Evolutionary conservation across 2,797 vertebrate species (phyloP).

Genomic region (Simalia tracyae): DNA sequence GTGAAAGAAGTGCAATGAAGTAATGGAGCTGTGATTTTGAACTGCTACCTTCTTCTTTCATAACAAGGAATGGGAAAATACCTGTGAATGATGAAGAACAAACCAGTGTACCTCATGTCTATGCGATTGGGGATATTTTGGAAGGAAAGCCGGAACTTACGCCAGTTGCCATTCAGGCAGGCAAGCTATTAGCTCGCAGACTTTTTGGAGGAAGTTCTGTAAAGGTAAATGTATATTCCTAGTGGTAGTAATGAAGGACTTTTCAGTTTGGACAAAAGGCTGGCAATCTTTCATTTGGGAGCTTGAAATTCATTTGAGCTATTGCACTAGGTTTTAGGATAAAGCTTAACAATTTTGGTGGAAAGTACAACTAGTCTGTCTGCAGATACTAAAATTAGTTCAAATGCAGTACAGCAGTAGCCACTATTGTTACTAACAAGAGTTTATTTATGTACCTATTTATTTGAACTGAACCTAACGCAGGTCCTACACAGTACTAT

Average conservation of each 20-base stretch:
- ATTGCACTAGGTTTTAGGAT: background rate
- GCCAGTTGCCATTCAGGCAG: slow-evolving; percentile 93
- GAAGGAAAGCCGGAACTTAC: slow-evolving; percentile 93
- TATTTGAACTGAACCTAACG: background rate
- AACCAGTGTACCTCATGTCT: slow-evolving; percentile 89
- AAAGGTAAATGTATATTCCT: slow-evolving; percentile 77
- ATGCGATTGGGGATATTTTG: slow-evolving; percentile 91
- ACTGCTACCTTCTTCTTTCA: slow-evolving; percentile 2
- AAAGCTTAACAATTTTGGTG: background rate
- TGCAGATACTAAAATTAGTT: background rate
- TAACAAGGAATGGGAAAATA: slow-evolving; percentile 87
- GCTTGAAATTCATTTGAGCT: background rate
- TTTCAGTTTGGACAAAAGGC: background rate
- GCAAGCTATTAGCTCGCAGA: slow-evolving; percentile 87
- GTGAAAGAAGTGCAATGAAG: background rate
- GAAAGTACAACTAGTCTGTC: background rate
- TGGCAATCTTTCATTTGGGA: background rate
- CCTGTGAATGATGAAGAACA: slow-evolving; percentile 91
- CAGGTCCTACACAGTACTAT: background rate
- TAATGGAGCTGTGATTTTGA: background rate
- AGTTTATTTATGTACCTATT: background rate
- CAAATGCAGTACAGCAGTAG: background rate
- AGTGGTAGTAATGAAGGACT: background rate
- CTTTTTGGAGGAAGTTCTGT: slow-evolving; percentile 77
- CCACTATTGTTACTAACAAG: background rate